Percentiles rank a stretch among this genome's conserved stretches.
Conservation (phyloP, 92 coral and sea anemone species). For the Nematostella vectensis region DNA sequence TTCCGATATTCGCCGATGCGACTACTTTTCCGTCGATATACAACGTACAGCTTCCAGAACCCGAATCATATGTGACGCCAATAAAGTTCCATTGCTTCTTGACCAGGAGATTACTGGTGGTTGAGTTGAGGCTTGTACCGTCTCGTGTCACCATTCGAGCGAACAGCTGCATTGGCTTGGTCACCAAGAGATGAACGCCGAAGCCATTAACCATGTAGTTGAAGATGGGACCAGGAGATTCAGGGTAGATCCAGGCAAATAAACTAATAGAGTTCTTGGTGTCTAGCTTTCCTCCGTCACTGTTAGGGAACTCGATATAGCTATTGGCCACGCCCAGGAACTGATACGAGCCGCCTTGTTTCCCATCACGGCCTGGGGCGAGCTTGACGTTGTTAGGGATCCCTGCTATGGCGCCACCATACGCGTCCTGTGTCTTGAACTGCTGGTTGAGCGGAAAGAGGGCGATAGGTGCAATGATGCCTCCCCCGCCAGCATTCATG, state of each 20-base stretch:
- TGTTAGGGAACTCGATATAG: conserved; percentile 43
- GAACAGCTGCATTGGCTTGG: too few species aligned
- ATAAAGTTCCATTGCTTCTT: conserved; percentile 45
- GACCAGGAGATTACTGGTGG: conserved; percentile 26
- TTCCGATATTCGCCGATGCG: conserved; percentile 30
- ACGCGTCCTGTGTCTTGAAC: conserved; percentile 31
- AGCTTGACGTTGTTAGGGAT: conserved; percentile 17
- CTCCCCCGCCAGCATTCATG: neutral
- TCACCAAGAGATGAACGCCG: too few species aligned
- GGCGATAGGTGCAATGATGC: conserved; percentile 47
- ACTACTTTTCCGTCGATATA: conserved; percentile 48
- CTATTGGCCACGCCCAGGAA: conserved; percentile 40
- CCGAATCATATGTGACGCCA: conserved; percentile 50
- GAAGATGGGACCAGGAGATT: too few species aligned
- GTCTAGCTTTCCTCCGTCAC: conserved; percentile 25
- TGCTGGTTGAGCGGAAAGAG: conserved; percentile 33
- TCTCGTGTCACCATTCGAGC: conserved; percentile 46
- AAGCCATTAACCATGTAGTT: too few species aligned
- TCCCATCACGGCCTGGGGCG: conserved; percentile 26
- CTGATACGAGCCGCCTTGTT: conserved; percentile 30
- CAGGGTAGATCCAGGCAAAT: conserved; percentile 37
- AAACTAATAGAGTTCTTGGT: conserved; percentile 31
- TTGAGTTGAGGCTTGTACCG: conserved; percentile 7
- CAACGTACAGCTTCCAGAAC: conserved; percentile 36
- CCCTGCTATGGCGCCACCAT: conserved; percentile 36